Evolutionary conservation across 2,113 vertebrate genomes (phyloP), one percentile per base, ranked within the genome.

Genomic region (Physeter macrocephalus): DNA sequence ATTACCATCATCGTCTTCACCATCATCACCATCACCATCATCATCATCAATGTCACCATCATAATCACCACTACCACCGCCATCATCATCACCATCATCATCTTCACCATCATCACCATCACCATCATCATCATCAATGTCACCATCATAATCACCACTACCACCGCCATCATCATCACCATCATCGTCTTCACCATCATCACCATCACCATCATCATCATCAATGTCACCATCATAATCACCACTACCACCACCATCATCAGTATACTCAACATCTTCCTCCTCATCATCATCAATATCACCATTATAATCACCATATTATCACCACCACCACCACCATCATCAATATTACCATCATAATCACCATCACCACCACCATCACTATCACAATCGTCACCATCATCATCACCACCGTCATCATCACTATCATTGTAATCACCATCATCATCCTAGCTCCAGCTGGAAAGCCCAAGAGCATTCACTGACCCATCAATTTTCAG

Each of bases 271-370:
- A 6, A 46, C 46, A 46, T 7, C 43, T 39, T 5, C 17, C 43
- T 1, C 34, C 20, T 0, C 43, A 5, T 4, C n/a, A n/a, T 1
- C 17, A 61, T 1, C 49, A 43, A 0, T 20, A 66, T 1, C 20
- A 18, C 0, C 69, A 46, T 17, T 21, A 18, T 1, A 31, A 36
- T 25, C 41, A 9, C 2, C 3, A 4, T 14, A 12, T 46, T 21
- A 34, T 17, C 11, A 52, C 11, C n/a, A 21, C 17, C 18, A n/a
- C n/a, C n/a, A 12, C 1, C 25, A 54, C 8, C n/a, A 36, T 0
- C 52, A 82, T 2, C 25, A 10, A 0, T 14, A 54, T 13, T 9
- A 27, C 2, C 36, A 74, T 2, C 21, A 36, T 8, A 75, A 71
- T 1, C 80, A 62, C 12, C 46, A 77, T 31, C 27, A 5, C 31